Evolutionary conservation across 2,888 invertebrate genomes (phyloP), one percentile per base, ranked within the genome.

Genomic region (Leptinotarsa tumamoca): DNA sequence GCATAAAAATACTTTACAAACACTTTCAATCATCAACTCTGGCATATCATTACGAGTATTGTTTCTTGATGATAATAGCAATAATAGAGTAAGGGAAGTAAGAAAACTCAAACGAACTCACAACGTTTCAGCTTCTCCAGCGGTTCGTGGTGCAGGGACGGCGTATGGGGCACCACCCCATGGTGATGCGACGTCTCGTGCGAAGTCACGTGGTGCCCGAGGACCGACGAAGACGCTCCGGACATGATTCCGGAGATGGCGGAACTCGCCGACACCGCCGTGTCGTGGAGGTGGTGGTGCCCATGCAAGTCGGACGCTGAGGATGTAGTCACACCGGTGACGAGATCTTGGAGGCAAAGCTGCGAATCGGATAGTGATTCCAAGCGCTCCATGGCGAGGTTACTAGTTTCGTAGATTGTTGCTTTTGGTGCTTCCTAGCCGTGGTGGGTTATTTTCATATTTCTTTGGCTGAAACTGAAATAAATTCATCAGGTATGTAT

Each of bases 101-200:
- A 51, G 49, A 18, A 23, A 58, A 71, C 68, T 54, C 67, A 78
- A 81, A 83, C 80, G 81, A 83, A 92, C 94, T 94, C 90, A 94
- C 91, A 91, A 92, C 94, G 90, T 92, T 94, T 95, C 76, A 95
- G 90, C 87, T 94, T 95, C 90, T 95, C 94, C 78, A 95, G 87
- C 10, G 94, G 94, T 85, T 94, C 94, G 86, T 93, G 93, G 82
- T 94, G 92, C 68, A 89, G 84, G 4, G 89, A 85, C 4, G 89
- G 87, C 78, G 92, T 91, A 84, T 92, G 92, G 75, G 90, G 93
- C 23, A 92, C 90, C 17, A 92, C 90, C 0, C 91, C 92, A 68
- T 92, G 91, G 79, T 93, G 93, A 49, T 92, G 88, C 14, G 82
- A 72, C 73, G 92, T 91, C 72, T 87, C 88, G 78, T 89, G 88